A percentile compares a stretch with the other conserved stretches of the same genome.
These are phyloP conservation scores for Pristionchus exspectatus DNA, from an alignment of 2,888 invertebrate genomes.

Conservation along the genomic window DNA sequence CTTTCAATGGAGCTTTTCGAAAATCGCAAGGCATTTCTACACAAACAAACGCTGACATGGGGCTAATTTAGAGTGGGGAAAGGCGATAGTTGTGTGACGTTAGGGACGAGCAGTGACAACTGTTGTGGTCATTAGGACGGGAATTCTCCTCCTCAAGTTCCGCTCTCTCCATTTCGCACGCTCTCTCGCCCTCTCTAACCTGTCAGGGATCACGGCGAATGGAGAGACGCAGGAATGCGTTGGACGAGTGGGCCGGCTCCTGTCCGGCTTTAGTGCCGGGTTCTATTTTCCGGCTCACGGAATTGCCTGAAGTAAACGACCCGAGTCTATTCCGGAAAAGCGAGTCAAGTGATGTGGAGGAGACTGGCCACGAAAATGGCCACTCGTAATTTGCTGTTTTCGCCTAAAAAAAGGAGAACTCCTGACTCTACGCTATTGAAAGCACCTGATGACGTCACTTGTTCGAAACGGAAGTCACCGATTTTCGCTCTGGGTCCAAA, in stretches of 20 bases:
- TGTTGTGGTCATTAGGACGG: not conserved
- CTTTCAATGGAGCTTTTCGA: not conserved
- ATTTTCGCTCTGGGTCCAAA: conserved; percentile 10
- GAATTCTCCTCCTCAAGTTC: not conserved
- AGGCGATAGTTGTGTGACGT: not conserved
- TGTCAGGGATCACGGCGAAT: not conserved
- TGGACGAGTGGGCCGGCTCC: not conserved
- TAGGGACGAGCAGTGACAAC: not conserved
- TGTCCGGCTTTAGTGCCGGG: not conserved
- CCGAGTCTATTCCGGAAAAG: not conserved
- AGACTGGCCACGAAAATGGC: not conserved
- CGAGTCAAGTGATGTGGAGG: not conserved
- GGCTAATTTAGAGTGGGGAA: conserved; percentile 2
- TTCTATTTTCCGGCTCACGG: not conserved
- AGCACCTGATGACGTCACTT: not conserved
- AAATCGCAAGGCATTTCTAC: not conserved
- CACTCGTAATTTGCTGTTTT: not conserved
- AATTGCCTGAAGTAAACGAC: not conserved
- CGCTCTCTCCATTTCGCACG: not conserved
- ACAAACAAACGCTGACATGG: not conserved
- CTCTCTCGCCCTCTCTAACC: not conserved
- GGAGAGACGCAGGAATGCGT: not conserved
- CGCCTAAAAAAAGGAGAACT: not conserved
- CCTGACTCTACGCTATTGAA: not conserved
- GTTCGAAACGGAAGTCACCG: not conserved